These are phyloP conservation scores for Halichoerus grypus DNA, from an alignment of 2,113 vertebrate genomes.

Conservation along the genomic window DNA sequence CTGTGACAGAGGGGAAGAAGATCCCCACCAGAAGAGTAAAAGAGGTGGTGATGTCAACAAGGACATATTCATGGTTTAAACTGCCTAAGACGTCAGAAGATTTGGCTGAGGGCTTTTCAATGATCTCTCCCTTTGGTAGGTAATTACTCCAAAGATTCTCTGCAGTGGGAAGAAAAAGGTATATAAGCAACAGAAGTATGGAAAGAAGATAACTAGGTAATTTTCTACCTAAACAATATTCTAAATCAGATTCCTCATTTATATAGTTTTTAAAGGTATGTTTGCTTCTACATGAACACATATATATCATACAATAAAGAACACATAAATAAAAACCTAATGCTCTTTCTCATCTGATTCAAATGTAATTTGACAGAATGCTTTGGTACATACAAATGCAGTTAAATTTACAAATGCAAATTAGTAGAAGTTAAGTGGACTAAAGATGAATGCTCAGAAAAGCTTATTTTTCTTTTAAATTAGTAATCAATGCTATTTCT, in stretches of 20 bases:
- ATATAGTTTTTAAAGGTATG: not conserved
- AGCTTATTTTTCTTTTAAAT: not conserved
- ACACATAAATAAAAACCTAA: constrained; percentile 23
- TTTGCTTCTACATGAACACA: not conserved
- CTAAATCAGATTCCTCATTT: not conserved
- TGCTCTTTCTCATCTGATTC: constrained; percentile 34
- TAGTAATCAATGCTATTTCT: constrained; percentile 28
- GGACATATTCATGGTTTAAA: constrained; percentile 90
- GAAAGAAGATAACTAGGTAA: constrained; percentile 44
- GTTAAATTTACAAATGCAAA: constrained; percentile 53
- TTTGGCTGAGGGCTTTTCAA: constrained; percentile 89
- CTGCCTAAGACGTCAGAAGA: constrained; percentile 82
- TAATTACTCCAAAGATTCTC: constrained; percentile 95
- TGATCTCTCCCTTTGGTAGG: constrained; percentile 91
- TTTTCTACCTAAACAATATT: not conserved
- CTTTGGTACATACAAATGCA: constrained; percentile 29
- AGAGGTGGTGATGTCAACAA: constrained; percentile 95
- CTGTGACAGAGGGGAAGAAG: constrained; percentile 96
- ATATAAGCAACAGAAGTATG: not conserved
- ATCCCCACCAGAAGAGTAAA: constrained; percentile 96
- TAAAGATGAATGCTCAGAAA: not conserved
- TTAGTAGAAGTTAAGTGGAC: constrained; percentile 38
- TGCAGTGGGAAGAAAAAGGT: constrained; percentile 69
- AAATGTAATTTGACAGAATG: constrained; percentile 45
- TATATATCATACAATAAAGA: not conserved